Evolutionary conservation across 92 coral and sea anemone species (phyloP).

Genomic region (Phenganax marumi): DNA sequence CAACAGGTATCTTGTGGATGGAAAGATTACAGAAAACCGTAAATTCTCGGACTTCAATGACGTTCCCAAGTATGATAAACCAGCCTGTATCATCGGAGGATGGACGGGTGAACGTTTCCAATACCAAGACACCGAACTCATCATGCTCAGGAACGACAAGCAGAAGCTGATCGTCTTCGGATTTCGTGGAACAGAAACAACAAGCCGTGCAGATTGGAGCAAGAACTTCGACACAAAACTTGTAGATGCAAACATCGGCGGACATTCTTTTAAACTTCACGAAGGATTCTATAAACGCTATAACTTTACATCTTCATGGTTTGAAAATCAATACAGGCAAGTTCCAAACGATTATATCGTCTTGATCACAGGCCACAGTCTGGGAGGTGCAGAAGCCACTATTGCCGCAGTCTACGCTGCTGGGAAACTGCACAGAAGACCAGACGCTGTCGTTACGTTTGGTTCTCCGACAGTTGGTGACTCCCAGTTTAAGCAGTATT

Average conservation of each 20-base stretch:
- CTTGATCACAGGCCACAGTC: slow-evolving; percentile 22
- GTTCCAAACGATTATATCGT: slow-evolving; percentile 15
- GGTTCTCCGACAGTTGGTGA: slow-evolving; percentile 8
- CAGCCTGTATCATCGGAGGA: no score
- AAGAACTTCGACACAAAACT: background rate
- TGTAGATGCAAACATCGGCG: background rate
- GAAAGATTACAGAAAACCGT: no score
- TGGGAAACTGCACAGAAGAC: slow-evolving; percentile 10
- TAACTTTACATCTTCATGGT: background rate
- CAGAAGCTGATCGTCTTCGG: slow-evolving; percentile 17
- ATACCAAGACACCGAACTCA: background rate
- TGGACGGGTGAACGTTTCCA: no score
- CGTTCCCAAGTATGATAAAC: no score
- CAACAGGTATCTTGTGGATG: no score
- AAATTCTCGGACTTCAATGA: no score
- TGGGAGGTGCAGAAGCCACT: slow-evolving; percentile 28
- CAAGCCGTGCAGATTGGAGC: background rate
- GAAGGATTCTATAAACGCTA: slow-evolving; percentile 12
- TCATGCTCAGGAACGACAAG: background rate
- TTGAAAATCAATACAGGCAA: slow-evolving; percentile 2
- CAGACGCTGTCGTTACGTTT: slow-evolving; percentile 14
- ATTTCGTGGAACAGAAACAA: slow-evolving; percentile 19
- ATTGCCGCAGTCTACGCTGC: slow-evolving; percentile 22
- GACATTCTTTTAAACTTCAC: background rate
- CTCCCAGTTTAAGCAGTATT: background rate